These are phyloP conservation scores for Plestiodon gilberti DNA, from an alignment of 2,113 vertebrate genomes.

Conservation along the genomic window DNA sequence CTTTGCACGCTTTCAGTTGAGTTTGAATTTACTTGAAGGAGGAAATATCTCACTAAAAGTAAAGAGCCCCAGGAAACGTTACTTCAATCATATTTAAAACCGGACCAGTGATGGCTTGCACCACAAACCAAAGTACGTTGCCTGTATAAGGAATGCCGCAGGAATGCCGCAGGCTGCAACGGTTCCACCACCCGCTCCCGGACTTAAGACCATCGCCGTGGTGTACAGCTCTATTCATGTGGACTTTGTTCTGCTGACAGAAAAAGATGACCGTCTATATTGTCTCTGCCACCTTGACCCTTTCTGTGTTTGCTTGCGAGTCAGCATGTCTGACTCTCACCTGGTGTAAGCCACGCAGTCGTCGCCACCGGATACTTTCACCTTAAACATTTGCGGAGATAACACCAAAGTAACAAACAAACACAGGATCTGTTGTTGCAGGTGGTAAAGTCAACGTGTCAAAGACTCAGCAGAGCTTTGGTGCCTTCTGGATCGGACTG, in stretches of 20 bases:
- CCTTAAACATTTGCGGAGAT: conserved; percentile 75
- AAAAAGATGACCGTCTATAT: conserved; percentile 60
- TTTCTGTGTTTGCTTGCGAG: conserved; percentile 75
- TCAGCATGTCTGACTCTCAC: conserved; percentile 67
- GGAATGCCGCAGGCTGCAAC: neutral
- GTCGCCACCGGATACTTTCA: conserved; percentile 48
- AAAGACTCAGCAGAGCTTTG: conserved; percentile 73
- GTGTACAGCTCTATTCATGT: conserved; percentile 15
- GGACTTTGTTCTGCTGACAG: conserved; percentile 40
- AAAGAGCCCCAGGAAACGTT: conserved; percentile 26
- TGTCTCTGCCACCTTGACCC: conserved; percentile 70
- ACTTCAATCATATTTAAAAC: conserved; percentile 34
- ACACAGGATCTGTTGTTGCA: conserved; percentile 79
- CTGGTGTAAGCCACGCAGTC: conserved; percentile 49
- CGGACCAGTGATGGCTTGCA: neutral
- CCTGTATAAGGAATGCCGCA: conserved; percentile 43
- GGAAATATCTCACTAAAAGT: conserved; percentile 23
- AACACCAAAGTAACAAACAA: conserved; percentile 76
- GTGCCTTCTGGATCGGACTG: conserved; percentile 63
- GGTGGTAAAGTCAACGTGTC: conserved; percentile 84
- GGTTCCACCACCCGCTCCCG: no score
- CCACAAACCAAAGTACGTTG: conserved; percentile 38
- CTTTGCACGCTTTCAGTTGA: conserved; percentile 11
- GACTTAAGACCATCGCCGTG: neutral
- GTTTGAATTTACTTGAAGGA: conserved; percentile 10